phyloP scores from a whole-genome alignment of 2,113 vertebrate genomes.

The Jacana jacana region DNA sequence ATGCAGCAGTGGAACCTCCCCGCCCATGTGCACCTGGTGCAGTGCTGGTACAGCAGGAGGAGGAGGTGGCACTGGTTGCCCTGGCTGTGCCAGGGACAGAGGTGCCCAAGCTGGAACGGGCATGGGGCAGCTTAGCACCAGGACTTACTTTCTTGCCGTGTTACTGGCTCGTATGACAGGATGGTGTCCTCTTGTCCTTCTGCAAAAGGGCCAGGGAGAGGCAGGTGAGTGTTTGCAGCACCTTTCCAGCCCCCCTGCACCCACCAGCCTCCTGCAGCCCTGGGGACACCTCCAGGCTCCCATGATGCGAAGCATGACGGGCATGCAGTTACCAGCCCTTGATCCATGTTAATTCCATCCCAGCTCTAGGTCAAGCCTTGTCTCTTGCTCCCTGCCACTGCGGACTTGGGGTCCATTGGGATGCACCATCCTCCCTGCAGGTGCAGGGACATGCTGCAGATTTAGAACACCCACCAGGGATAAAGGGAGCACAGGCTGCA shows the following conservation, averaged over 20 bases:
- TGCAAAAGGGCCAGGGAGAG: constrained; percentile 67
- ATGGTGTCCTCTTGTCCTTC: constrained; percentile 98
- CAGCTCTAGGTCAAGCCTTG: not conserved
- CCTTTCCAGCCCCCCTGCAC: not conserved
- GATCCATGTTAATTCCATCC: not conserved
- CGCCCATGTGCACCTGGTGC: rapidly evolving
- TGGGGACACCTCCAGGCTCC: not conserved
- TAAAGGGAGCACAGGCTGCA: not conserved
- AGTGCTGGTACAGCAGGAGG: rapidly evolving
- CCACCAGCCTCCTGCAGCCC: not conserved
- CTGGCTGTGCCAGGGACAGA: not conserved
- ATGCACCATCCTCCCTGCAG: not conserved
- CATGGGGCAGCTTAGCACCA: not conserved
- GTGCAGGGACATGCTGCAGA: not conserved
- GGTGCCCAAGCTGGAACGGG: rapidly evolving
- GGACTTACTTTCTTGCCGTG: constrained; percentile 96
- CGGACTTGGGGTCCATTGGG: rapidly evolving
- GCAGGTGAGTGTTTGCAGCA: not conserved
- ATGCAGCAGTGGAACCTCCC: rapidly evolving
- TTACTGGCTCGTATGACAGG: constrained; percentile 96
- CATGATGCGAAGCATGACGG: not conserved
- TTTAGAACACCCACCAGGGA: not conserved
- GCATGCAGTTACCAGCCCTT: not conserved
- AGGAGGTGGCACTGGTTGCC: rapidly evolving
- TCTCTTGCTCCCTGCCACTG: not conserved